Percentiles rank a stretch among this genome's conserved stretches.
These are phyloP conservation scores for Scaeva pyrastri DNA, from an alignment of 2,888 invertebrate species.

Conservation along the genomic window DNA sequence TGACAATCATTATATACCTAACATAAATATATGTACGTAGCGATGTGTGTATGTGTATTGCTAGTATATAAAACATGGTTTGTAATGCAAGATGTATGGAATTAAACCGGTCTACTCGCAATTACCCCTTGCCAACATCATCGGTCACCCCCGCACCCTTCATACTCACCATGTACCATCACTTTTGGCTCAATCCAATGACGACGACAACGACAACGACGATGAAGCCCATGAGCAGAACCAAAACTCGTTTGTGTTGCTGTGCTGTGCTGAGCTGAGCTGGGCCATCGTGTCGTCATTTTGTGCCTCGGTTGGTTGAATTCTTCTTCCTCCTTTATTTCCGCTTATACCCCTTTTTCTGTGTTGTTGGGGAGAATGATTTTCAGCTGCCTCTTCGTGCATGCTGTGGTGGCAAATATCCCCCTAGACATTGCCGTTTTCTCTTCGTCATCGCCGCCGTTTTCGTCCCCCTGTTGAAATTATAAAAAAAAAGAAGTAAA, in stretches of 20 bases:
- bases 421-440: slow-evolving; percentile 64
- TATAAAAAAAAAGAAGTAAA: slow-evolving; percentile 50
- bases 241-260: slow-evolving; percentile 74
- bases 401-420: slow-evolving; percentile 32
- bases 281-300: slow-evolving; percentile 72
- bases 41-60: slow-evolving; percentile 54
- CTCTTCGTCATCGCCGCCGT: slow-evolving; percentile 38
- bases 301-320: slow-evolving; percentile 73
- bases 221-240: slow-evolving; percentile 60
- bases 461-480: slow-evolving; percentile 41
- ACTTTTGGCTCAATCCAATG: slow-evolving; percentile 63
- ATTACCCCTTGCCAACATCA: slow-evolving; percentile 61
- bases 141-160: slow-evolving; percentile 57
- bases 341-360: slow-evolving; percentile 69
- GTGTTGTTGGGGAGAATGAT: slow-evolving; percentile 45
- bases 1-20: slow-evolving; percentile 42
- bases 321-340: slow-evolving; percentile 73
- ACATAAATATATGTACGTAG: not conserved
- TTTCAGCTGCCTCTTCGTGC: slow-evolving; percentile 63
- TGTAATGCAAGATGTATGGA: slow-evolving; percentile 65
- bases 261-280: slow-evolving; percentile 71
- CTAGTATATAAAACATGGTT: slow-evolving; percentile 33
- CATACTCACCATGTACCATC: slow-evolving; percentile 57
- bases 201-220: slow-evolving; percentile 39
- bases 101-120: slow-evolving; percentile 72